A percentile compares a stretch with the other conserved stretches of the same genome.
Evolutionary conservation across 2,113 vertebrate genomes (phyloP).

Genomic region (Chrysemys picta): DNA sequence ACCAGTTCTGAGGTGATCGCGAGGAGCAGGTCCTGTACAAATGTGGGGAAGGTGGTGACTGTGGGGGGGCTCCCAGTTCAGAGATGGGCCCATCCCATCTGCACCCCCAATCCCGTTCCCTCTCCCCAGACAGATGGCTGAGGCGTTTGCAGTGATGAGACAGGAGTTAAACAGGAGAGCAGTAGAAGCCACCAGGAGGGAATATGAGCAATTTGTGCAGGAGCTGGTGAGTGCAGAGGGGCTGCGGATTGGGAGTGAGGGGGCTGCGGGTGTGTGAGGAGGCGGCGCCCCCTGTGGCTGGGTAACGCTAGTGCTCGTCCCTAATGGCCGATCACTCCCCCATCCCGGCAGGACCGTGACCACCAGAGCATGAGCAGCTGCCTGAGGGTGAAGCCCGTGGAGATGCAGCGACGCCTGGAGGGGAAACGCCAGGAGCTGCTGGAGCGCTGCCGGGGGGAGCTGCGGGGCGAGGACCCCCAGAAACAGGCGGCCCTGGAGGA

Average conservation of each 20-base stretch:
- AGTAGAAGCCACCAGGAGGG: not conserved
- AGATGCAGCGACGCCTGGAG: not conserved
- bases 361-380: no score
- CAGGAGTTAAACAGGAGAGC: no score
- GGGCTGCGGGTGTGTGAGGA: no score
- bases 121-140: no score
- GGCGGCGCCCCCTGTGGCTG: no score
- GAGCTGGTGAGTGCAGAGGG: not conserved
- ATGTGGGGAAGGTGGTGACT: not conserved
- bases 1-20: not conserved
- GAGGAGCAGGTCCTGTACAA: not conserved
- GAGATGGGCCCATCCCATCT: not conserved
- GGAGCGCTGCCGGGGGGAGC: not conserved
- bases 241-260: not conserved
- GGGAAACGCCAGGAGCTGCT: not conserved
- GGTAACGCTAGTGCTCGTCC: no score
- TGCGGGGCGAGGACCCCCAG: not conserved
- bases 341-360: no score
- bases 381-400: fast-evolving
- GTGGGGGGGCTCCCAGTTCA: not conserved
- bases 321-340: no score
- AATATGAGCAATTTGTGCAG: not conserved
- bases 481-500: no score
- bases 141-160: no score
- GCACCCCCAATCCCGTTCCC: no score